A percentile compares a stretch with the other conserved stretches of the same genome.
phyloP scores from a whole-genome alignment of 2,113 vertebrate genomes.

The Sisor rabdophorus region DNA sequence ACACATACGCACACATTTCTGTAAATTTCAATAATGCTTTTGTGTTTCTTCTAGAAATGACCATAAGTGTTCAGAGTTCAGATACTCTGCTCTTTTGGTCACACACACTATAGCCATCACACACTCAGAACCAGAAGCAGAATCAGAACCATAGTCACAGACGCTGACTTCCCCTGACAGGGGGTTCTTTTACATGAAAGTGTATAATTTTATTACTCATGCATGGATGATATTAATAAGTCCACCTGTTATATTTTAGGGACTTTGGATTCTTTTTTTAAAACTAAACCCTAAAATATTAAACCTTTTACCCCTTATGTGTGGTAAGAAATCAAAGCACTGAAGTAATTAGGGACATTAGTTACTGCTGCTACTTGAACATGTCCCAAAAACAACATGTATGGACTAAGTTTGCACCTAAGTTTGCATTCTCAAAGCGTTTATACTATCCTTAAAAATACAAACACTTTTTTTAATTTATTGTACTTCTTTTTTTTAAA shows the following conservation, averaged over 20 bases:
- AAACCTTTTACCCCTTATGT: too few species aligned
- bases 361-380: too few species aligned
- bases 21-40: conserved; percentile 41
- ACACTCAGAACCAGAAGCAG: conserved; percentile 25
- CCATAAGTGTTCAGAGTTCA: conserved; percentile 31
- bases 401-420: too few species aligned
- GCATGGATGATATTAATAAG: neutral
- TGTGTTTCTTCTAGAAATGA: conserved; percentile 40
- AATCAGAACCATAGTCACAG: conserved; percentile 13
- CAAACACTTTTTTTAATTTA: neutral
- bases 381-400: too few species aligned
- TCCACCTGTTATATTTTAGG: neutral
- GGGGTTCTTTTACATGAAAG: neutral
- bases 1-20: conserved; percentile 27
- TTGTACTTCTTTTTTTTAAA: neutral
- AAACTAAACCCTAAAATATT: neutral
- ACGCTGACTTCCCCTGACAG: neutral
- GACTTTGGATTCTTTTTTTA: neutral
- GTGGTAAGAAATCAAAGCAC: too few species aligned
- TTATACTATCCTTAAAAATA: neutral
- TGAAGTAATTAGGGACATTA: too few species aligned
- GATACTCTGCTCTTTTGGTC: conserved; percentile 32
- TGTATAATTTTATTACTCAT: neutral
- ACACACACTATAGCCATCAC: conserved; percentile 1
- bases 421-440: too few species aligned